Evolutionary conservation across 35 echinoderm and acorn worm species (phyloP).

Genomic region (Apostichopus japonicus): DNA sequence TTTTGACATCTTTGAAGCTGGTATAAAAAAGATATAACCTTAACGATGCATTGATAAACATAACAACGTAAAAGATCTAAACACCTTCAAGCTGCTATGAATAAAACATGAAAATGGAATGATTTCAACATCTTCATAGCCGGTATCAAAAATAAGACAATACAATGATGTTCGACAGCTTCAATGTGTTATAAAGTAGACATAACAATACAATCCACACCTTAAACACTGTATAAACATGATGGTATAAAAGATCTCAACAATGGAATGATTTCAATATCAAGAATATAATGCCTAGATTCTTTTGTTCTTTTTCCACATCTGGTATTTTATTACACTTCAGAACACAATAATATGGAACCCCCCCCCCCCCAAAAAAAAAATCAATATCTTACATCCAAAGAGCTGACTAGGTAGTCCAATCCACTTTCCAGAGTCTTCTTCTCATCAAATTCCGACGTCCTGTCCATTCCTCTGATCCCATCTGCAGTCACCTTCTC

Average conservation of each 20-base stretch:
- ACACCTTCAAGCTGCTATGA: too few species aligned
- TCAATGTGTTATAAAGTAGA: too few species aligned
- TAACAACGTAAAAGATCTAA: too few species aligned
- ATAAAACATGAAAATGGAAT: too few species aligned
- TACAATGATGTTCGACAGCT: too few species aligned
- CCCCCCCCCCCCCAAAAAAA: neutral
- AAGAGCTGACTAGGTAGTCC: slow-evolving; percentile 75
- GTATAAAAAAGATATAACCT: neutral
- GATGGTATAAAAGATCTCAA: too few species aligned
- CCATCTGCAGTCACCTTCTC: slow-evolving; percentile 86
- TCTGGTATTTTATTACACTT: neutral
- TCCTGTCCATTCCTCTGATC: slow-evolving; percentile 79
- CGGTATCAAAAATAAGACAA: too few species aligned
- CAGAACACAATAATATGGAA: neutral
- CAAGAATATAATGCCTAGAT: neutral
- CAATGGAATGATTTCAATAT: too few species aligned
- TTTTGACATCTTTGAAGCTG: too few species aligned
- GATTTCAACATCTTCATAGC: too few species aligned
- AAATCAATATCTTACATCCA: slow-evolving; percentile 73
- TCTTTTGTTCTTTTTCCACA: neutral
- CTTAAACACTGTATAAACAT: too few species aligned
- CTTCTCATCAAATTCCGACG: slow-evolving; percentile 95
- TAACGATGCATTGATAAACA: neutral
- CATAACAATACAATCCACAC: too few species aligned
- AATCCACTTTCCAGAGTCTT: slow-evolving; percentile 68